phyloP scores from a whole-genome alignment of 2,888 invertebrate species.

The Sarcophaga carnaria region DNA sequence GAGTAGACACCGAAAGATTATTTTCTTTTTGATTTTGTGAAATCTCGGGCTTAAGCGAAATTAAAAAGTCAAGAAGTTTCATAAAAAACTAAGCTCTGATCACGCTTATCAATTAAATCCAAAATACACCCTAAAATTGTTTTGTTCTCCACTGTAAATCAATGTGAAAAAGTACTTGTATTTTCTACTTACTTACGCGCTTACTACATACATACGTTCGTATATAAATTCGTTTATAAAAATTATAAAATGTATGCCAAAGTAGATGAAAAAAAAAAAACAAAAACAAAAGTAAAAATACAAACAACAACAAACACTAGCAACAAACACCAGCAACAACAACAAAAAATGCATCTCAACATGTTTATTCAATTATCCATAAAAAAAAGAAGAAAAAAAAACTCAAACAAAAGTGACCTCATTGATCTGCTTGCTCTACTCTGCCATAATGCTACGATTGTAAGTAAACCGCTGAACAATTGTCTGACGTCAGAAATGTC shows the following conservation, averaged over 20 bases:
- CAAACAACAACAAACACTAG: too few species aligned
- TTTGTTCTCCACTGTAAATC: slow-evolving; percentile 31
- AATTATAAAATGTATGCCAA: slow-evolving; percentile 66
- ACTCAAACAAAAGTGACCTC: slow-evolving; percentile 67
- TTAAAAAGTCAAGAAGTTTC: too few species aligned
- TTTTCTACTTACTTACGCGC: slow-evolving; percentile 37
- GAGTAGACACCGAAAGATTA: too few species aligned
- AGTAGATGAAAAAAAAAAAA: background rate
- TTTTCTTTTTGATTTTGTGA: too few species aligned
- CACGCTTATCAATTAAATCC: too few species aligned
- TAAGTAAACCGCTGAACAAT: slow-evolving; percentile 4
- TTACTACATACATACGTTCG: background rate
- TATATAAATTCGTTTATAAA: slow-evolving; percentile 15
- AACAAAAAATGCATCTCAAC: slow-evolving; percentile 65
- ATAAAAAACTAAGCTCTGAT: too few species aligned
- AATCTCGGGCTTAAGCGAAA: too few species aligned
- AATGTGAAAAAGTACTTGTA: slow-evolving; percentile 38
- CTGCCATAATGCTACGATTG: slow-evolving; percentile 49
- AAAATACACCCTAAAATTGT: background rate
- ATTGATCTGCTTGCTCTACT: slow-evolving; percentile 63
- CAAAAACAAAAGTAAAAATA: too few species aligned
- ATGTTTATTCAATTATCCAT: slow-evolving; percentile 69
- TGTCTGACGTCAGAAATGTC: slow-evolving; percentile 66
- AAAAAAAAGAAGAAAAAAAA: slow-evolving; percentile 2
- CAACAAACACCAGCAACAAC: background rate